These are phyloP conservation scores for Dicycla oo DNA, from an alignment of 2,888 invertebrate species.

Conservation along the genomic window DNA sequence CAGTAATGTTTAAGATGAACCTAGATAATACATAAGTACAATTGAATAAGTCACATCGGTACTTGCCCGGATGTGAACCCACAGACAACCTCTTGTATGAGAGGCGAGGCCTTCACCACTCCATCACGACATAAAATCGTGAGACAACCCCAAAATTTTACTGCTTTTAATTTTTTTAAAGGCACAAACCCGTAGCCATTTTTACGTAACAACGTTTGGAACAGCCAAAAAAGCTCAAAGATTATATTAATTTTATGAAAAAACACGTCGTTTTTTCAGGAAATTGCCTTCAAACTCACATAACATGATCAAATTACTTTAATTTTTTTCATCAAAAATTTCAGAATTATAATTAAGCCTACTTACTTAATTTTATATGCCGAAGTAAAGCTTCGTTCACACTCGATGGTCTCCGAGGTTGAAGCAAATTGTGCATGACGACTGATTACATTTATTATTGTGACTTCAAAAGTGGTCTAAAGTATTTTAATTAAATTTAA, in stretches of 20 bases:
- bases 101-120: too few species aligned
- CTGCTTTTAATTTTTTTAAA: too few species aligned
- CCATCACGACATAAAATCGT: too few species aligned
- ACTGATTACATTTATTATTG: constrained; percentile 35
- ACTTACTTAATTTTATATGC: constrained; percentile 14
- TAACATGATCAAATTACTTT: constrained; percentile 40
- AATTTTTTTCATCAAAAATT: constrained; percentile 18
- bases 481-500: constrained; percentile 54
- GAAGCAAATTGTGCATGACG: constrained; percentile 20
- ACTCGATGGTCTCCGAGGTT: constrained; percentile 19
- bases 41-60: too few species aligned
- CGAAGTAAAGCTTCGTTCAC: constrained; percentile 10
- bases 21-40: too few species aligned
- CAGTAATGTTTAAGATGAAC: too few species aligned
- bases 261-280: constrained; percentile 24
- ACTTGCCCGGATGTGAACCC: too few species aligned
- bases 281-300: constrained; percentile 44
- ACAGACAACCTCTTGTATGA: too few species aligned
- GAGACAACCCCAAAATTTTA: too few species aligned
- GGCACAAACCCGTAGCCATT: not conserved
- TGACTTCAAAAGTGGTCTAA: constrained; percentile 34
- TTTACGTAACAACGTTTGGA: constrained; percentile 10
- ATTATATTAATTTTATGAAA: constrained; percentile 33
- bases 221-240: constrained; percentile 8
- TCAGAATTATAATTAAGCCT: constrained; percentile 5